phyloP scores from a whole-genome alignment of 2,797 vertebrate genomes.

The Myripristis jacobus region DNA sequence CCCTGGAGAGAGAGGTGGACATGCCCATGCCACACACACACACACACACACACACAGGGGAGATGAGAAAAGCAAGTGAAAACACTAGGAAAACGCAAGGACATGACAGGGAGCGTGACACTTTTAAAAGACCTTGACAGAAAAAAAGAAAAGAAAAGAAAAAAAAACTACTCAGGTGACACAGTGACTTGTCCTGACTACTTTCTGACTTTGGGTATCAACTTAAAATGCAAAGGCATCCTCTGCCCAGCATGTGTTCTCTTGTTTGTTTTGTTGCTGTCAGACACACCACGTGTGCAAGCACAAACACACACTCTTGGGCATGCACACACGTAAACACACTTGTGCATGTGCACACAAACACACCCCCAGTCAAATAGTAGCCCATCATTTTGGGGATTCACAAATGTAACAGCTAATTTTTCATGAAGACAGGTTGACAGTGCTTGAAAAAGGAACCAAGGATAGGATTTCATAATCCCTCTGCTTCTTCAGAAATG shows the following conservation, averaged over 20 bases:
- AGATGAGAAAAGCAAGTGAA: no score
- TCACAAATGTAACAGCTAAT: conserved; percentile 43
- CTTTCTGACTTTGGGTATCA: conserved; percentile 57
- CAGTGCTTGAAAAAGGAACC: conserved; percentile 32
- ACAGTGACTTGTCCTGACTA: conserved; percentile 17
- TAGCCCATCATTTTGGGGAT: no score
- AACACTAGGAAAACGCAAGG: no score
- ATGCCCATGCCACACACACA: no score
- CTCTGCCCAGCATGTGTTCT: conserved; percentile 50
- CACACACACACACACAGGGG: no score
- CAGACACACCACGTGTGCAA: conserved; percentile 1
- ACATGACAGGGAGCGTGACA: no score
- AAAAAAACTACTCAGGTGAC: conserved; percentile 42
- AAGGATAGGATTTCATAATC: conserved; percentile 6
- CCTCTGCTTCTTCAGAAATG: conserved; percentile 6
- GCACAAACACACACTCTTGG: not conserved
- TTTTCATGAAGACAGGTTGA: conserved; percentile 40
- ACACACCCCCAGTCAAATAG: no score
- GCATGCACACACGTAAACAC: not conserved
- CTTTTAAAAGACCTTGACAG: conserved; percentile 40
- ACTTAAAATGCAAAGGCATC: conserved; percentile 64
- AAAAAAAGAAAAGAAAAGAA: no score
- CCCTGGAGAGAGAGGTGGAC: no score
- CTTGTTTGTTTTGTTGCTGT: conserved; percentile 31
- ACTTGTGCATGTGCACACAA: not conserved